These are phyloP conservation scores for Daktulosphaira vitifoliae DNA, from an alignment of 1,140 invertebrate species.

Conservation along the genomic window DNA sequence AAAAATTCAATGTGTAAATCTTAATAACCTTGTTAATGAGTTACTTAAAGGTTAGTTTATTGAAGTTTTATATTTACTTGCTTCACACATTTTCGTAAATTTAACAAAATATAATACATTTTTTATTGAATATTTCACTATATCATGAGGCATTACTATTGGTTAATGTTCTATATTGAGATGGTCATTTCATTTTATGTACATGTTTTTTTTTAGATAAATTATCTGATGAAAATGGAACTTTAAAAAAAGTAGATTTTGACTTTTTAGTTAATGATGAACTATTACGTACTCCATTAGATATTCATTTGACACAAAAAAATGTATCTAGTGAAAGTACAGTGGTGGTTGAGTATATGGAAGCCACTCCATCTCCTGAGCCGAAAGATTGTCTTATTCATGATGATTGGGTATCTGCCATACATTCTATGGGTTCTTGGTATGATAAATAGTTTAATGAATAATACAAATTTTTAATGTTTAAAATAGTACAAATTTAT, in stretches of 20 bases:
- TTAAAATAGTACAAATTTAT: too few species aligned
- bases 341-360: constrained; percentile 82
- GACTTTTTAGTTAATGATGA: constrained; percentile 80
- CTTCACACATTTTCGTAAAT: constrained; percentile 12
- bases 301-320: constrained; percentile 60
- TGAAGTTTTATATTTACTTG: constrained; percentile 23
- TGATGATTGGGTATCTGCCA: constrained; percentile 91
- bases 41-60: constrained; percentile 53
- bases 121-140: neutral
- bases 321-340: constrained; percentile 64
- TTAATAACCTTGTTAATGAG: constrained; percentile 74
- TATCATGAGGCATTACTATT: too few species aligned
- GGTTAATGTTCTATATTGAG: too few species aligned
- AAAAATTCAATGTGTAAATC: constrained; percentile 55
- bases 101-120: neutral
- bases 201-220: constrained; percentile 34
- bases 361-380: constrained; percentile 75
- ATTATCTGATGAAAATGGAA: constrained; percentile 41
- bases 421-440: constrained; percentile 67
- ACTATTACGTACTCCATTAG: constrained; percentile 59
- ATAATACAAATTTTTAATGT: neutral
- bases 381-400: constrained; percentile 84
- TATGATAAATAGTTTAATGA: constrained; percentile 40
- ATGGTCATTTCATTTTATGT: too few species aligned
- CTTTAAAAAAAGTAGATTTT: constrained; percentile 60